Evolutionary conservation across 1,140 invertebrate genomes (phyloP).

Genomic region (Lucilia sericata): DNA sequence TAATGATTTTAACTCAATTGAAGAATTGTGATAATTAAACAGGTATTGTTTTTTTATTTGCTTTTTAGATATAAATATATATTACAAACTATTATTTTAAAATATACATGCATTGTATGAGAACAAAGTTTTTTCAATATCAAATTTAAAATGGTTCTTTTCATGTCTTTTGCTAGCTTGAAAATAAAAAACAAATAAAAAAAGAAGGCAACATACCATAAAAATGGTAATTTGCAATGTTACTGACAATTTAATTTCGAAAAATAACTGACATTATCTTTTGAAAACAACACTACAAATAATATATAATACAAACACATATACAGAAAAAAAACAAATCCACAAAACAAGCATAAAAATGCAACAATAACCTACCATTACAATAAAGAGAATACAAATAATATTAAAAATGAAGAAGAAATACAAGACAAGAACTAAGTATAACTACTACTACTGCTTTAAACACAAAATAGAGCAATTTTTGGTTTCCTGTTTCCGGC

Average conservation of each 20-base stretch:
- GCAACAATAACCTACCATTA: constrained; percentile 6
- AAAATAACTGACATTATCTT: constrained; percentile 44
- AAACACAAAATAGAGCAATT: constrained; percentile 38
- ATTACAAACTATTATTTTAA: too few species aligned
- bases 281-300: background rate
- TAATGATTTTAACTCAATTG: background rate
- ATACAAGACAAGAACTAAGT: background rate
- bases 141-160: background rate
- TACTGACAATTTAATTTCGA: constrained; percentile 44
- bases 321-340: background rate
- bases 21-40: background rate
- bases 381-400: constrained; percentile 1
- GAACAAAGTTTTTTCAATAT: background rate
- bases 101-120: too few species aligned
- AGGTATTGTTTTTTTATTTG: background rate
- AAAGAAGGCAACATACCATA: constrained; percentile 37
- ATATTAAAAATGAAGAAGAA: background rate
- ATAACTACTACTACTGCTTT: background rate
- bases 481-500: constrained; percentile 41
- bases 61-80: background rate
- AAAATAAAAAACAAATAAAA: constrained; percentile 27
- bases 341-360: background rate
- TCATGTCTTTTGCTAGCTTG: background rate
- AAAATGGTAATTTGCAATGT: constrained; percentile 44
- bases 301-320: background rate